Evolutionary conservation across 2,888 invertebrate genomes (phyloP), one percentile per base, ranked within the genome.

Genomic region (Tribolium freemani): DNA sequence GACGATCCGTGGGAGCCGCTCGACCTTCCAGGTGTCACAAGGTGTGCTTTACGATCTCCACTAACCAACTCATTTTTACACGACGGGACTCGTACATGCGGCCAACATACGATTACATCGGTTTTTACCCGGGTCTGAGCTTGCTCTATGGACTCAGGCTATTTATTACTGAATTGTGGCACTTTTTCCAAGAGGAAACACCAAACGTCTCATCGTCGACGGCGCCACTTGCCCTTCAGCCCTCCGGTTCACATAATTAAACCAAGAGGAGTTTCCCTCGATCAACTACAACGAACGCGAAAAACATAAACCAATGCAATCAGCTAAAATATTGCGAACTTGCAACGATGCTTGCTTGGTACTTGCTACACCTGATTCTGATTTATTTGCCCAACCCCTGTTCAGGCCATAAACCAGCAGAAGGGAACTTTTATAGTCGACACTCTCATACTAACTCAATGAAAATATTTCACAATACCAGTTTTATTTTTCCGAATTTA

Each of bases 41-140:
- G 75, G 77, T 78, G 80, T 81, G 79, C 80, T 84, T 83, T 83
- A 84, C 83, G 83, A 82, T 79, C 77, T 77, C 78, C 80, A 81
- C 78, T 76, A 74, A 71, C 79, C 81, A 81, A 77, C 81, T 82
- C 81, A 85, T 84, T 84, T 84, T 84, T 85, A 80, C 80, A 76
- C 79, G 76, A 77, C 75, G 77, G 71, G 73, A 72, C 71, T 64
- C 75, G 79, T 81, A 84, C 83, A 83, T 78, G 83, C 80, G 78
- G 82, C 83, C 81, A 56, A 83, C 82, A 80, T 82, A 81, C 83
- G 81, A 81, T 82, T 83, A 84, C 83, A 83, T 83, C 82, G 83
- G 80, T 84, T 84, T 83, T 84, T 84, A 81, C 81, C 77, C 77
- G 76, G 77, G 66, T 69, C 69, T 67, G 61, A 61, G 73, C 71